phyloP scores from a whole-genome alignment of 23 tunicate species.

The Halocynthia roretzi region DNA sequence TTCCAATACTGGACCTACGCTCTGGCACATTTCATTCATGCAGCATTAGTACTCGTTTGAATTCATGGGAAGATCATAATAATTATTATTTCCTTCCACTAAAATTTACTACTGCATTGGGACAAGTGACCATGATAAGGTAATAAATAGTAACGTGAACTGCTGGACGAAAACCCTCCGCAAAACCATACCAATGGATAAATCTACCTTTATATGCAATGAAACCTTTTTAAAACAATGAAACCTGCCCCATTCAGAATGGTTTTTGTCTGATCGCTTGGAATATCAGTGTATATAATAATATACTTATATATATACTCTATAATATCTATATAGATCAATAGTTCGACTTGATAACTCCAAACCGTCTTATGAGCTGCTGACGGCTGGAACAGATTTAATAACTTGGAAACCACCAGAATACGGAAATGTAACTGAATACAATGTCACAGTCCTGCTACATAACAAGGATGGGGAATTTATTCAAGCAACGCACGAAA shows the following conservation, averaged over 20 bases:
- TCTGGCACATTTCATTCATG: background rate
- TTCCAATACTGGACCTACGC: background rate
- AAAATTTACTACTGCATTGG: background rate
- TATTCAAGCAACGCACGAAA: background rate
- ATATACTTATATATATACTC: no score
- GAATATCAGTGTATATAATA: no score
- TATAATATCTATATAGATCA: background rate
- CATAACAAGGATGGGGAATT: background rate
- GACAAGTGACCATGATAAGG: background rate
- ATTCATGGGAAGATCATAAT: background rate
- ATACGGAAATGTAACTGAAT: background rate
- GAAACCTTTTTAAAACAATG: no score
- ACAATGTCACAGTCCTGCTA: background rate
- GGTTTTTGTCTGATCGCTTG: no score
- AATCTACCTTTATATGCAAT: no score
- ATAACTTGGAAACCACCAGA: conserved; percentile 16
- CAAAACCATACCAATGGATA: no score
- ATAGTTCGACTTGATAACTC: background rate
- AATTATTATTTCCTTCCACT: background rate
- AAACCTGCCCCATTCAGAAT: no score
- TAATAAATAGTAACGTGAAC: background rate
- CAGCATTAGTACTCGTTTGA: background rate
- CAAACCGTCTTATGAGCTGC: background rate
- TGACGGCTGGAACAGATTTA: conserved; percentile 17
- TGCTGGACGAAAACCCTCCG: no score